Base-by-base conservation (phyloP, 53 echinoderm and acorn worm genomes). In the Echinometra lucunter region DNA sequence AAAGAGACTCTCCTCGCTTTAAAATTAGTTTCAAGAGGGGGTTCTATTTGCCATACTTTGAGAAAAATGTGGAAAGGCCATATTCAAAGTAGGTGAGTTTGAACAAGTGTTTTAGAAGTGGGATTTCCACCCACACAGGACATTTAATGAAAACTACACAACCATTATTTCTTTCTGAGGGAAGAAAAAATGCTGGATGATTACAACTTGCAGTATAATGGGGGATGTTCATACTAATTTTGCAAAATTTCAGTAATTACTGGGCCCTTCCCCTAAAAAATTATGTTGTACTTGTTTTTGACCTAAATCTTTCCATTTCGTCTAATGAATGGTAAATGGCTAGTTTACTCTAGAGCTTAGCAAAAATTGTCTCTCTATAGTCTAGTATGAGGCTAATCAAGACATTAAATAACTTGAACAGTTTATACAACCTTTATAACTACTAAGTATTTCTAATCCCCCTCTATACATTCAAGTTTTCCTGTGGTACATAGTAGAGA, bases 381-480 rank as follows among this genome's bases (percentile, higher is more conserved):
- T 44, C 25, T 44, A 44, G 81, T 44, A 81, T 81, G 81, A 10
- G 81, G 81, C 44, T 81, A 81, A 85, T 16, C 47, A 49, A 85
- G 18, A n/a, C 28, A 85, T 53, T n/a, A 49, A 49, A 49, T 82
- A 44, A 42, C 82, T 82, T 82, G n/a, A n/a, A n/a, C 42, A 82
- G 13, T 53, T 81, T 30, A 10, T 28, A 85, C 13, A 85, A 85
- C 85, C 85, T n/a, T 85, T n/a, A 45, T 47, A 4, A 49, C 49
- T 28, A n/a, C n/a, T n/a, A n/a, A n/a, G n/a, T n/a, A n/a, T 53
- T 18, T 16, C 49, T 85, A 85, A 85, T 85, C 28, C 85, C 1
- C 49, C n/a, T 85, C 85, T n/a, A 45, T 47, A 9, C 30, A 49
- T 47, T 6, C 49, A 27, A 49, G 23, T 85, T 44, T 21, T 7